These are phyloP conservation scores for Holcopasites calliopsidis DNA, from an alignment of 1,140 invertebrate genomes.

Conservation along the genomic window DNA sequence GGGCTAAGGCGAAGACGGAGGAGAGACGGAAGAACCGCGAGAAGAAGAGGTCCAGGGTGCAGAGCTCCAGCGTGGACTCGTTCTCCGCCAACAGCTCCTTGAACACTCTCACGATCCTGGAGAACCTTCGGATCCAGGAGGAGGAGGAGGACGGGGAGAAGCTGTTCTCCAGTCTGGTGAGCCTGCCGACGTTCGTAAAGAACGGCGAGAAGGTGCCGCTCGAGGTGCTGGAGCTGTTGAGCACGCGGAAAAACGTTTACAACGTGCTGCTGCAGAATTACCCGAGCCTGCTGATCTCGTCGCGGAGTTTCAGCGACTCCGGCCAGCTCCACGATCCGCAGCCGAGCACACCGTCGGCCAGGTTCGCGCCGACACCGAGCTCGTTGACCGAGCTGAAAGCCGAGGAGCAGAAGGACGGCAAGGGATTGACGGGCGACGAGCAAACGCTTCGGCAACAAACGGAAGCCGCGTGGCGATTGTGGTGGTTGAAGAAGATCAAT, in stretches of 20 bases:
- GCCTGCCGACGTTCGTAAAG: constrained; percentile 89
- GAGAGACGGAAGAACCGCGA: constrained; percentile 82
- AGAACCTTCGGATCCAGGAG: constrained; percentile 65
- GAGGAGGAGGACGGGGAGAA: constrained; percentile 73
- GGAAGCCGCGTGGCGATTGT: constrained; percentile 79
- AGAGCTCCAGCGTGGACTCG: constrained; percentile 83
- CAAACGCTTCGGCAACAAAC: constrained; percentile 63
- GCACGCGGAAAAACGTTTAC: constrained; percentile 85
- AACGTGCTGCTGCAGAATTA: constrained; percentile 87
- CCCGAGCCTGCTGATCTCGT: constrained; percentile 85
- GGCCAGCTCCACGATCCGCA: constrained; percentile 78
- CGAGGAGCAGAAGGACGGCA: constrained; percentile 30
- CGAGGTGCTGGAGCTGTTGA: constrained; percentile 87
- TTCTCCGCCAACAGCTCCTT: constrained; percentile 85
- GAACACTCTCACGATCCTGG: constrained; percentile 80
- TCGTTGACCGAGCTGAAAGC: constrained; percentile 52
- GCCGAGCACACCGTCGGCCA: constrained; percentile 59
- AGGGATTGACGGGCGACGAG: constrained; percentile 50
- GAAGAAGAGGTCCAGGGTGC: constrained; percentile 82
- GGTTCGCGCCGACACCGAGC: constrained; percentile 56
- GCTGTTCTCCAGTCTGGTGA: constrained; percentile 89
- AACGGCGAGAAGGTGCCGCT: constrained; percentile 87
- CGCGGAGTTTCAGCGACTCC: constrained; percentile 86
- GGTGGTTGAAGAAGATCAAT: constrained; percentile 80
- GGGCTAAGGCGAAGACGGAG: constrained; percentile 82